Conservation (phyloP, 2,797 vertebrate species). For the Antennarius maculatus region DNA sequence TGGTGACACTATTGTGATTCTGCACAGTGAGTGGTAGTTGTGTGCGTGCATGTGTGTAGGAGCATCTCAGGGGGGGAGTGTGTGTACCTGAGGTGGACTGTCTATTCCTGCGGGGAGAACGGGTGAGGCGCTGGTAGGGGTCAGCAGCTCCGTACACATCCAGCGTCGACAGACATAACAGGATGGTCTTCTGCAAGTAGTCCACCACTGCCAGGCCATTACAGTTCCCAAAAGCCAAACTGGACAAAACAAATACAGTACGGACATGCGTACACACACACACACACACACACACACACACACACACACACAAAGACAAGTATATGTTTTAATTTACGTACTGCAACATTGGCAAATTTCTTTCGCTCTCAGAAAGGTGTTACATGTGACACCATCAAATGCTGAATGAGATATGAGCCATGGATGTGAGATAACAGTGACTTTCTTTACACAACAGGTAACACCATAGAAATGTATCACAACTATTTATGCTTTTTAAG, state of each 20-base stretch:
- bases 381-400: constrained; percentile 13
- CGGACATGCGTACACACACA: constrained; percentile 16
- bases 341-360: constrained; percentile 10
- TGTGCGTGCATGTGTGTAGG: constrained; percentile 8
- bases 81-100: constrained; percentile 94
- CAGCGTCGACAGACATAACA: constrained; percentile 92
- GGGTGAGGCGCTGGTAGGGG: constrained; percentile 93
- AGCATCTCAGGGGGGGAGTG: constrained; percentile 4
- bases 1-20: constrained; percentile 8
- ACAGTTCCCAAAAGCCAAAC: constrained; percentile 95
- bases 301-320: background rate
- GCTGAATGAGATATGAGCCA: background rate
- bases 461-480: no score
- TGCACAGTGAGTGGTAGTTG: constrained; percentile 13
- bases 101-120: constrained; percentile 93
- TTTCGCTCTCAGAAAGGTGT: constrained; percentile 26
- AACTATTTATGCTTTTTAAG: background rate
- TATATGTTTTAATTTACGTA: background rate
- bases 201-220: constrained; percentile 94
- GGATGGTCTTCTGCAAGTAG: constrained; percentile 93
- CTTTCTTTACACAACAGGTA: no score
- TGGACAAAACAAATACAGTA: constrained; percentile 57
- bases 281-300: constrained; percentile 17
- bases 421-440: background rate
- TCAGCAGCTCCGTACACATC: constrained; percentile 92